These are phyloP conservation scores for Anas platyrhynchos DNA, from an alignment of 2,113 vertebrate species.

Conservation along the genomic window DNA sequence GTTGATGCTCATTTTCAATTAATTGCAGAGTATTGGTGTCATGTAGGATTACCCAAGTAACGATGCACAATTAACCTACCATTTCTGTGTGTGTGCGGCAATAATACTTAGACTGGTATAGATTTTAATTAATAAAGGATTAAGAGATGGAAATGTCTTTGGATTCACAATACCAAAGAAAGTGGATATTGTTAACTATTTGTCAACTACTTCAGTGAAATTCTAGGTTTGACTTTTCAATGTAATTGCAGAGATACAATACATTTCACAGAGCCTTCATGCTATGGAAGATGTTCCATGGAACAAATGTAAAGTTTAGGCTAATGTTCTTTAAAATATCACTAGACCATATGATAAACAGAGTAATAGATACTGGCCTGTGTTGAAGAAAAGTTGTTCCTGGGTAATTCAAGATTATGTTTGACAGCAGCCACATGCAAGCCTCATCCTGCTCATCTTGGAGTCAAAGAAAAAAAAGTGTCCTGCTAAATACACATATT, in stretches of 20 bases:
- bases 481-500: not conserved
- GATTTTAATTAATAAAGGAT: not conserved
- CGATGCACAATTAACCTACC: not conserved
- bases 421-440: not conserved
- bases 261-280: not conserved
- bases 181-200: not conserved
- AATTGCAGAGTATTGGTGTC: not conserved
- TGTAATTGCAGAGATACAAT: not conserved
- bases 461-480: not conserved
- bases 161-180: not conserved
- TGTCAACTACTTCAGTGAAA: not conserved
- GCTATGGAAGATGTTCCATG: not conserved
- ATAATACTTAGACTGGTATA: not conserved
- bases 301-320: not conserved
- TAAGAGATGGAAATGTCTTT: not conserved
- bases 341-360: not conserved
- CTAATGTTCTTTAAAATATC: not conserved
- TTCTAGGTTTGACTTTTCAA: not conserved
- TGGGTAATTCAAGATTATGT: not conserved
- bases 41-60: not conserved
- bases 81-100: not conserved
- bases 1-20: not conserved
- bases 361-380: not conserved
- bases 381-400: not conserved
- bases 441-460: not conserved